These are phyloP conservation scores for Montipora capricornis DNA, from an alignment of 64 coral and sea anemone species.

Conservation along the genomic window DNA sequence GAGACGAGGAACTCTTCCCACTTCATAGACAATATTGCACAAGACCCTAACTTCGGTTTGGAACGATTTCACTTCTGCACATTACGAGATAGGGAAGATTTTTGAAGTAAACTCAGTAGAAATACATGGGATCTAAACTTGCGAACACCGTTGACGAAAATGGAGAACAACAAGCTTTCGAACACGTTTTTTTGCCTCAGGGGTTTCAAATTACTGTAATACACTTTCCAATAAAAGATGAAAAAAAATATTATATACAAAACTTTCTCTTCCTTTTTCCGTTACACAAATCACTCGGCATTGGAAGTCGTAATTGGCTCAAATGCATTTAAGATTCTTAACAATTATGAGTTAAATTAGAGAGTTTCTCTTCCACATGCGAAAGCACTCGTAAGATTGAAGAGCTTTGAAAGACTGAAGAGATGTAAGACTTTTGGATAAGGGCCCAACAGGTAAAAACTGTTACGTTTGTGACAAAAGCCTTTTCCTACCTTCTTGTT, in stretches of 20 bases:
- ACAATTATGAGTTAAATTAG: neutral
- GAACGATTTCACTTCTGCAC: neutral
- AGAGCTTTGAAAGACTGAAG: conserved; percentile 1
- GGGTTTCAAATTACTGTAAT: conserved; percentile 14
- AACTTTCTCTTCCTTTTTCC: neutral
- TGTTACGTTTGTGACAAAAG: neutral
- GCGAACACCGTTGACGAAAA: neutral
- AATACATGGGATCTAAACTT: neutral
- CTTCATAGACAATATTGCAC: neutral
- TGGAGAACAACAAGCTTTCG: neutral
- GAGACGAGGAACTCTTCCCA: neutral
- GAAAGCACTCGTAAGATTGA: neutral
- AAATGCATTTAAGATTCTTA: neutral
- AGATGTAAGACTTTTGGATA: conserved; percentile 12
- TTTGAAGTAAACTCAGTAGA: neutral
- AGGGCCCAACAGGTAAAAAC: neutral
- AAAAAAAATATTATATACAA: neutral
- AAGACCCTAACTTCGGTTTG: neutral
- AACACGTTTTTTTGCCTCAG: neutral
- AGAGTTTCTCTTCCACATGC: conserved; percentile 15
- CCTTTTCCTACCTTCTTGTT: conserved; percentile 3
- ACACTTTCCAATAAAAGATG: neutral
- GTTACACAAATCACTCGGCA: neutral
- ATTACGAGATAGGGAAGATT: neutral
- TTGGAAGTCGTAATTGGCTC: conserved; percentile 12